Base-by-base conservation (phyloP, 53 echinoderm and acorn worm species). In the Echinarachnius parma region DNA sequence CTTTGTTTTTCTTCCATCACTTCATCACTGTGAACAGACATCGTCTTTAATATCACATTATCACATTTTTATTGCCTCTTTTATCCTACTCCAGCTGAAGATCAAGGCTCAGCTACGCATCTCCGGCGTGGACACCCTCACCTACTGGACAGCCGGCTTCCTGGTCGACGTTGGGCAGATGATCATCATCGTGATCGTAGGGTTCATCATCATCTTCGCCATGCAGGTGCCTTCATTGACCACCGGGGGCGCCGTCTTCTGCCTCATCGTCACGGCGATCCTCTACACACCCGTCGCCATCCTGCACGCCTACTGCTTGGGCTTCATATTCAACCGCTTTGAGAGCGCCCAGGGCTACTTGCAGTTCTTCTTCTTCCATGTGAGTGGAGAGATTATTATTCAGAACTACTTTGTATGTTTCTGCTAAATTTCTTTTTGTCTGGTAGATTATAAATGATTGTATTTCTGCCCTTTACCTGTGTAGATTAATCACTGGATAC, bases 71-170 rank as follows among this genome's bases (percentile, higher is more conserved):
- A n/a, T n/a, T n/a, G n/a, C n/a, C n/a, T n/a, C n/a, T n/a, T n/a
- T n/a, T n/a, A n/a, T n/a, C n/a, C n/a, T n/a, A n/a, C n/a, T n/a
- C 53, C 75, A 87, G 87, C 24, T 56, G 31, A 81, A 81, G 34
- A 53, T 74, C 25, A 70, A 67, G 29, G 64, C 86, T 0, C 90
- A 90, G 76, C 55, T 90, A 26, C 75, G 90, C 5, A 77, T 90
- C 29, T 78, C 82, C 13, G 90, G 90, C 4, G 53, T 90, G 16
- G 52, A 61, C 19, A 46, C 44, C 21, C 26, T 33, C 9, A 72
- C 35, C 31, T 90, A 86, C 80, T 90, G 90, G 90, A 31, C 31
- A 3, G 36, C 82, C 10, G 78, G 71, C 36, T 68, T 86, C 53
- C 20, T 75, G 21, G 62, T 90, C 32, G 90, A 90, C 45, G 23